A percentile compares a stretch with the other conserved stretches of the same genome.
Conservation (phyloP, 2,888 invertebrate species). For the Drosophila anomalata region DNA sequence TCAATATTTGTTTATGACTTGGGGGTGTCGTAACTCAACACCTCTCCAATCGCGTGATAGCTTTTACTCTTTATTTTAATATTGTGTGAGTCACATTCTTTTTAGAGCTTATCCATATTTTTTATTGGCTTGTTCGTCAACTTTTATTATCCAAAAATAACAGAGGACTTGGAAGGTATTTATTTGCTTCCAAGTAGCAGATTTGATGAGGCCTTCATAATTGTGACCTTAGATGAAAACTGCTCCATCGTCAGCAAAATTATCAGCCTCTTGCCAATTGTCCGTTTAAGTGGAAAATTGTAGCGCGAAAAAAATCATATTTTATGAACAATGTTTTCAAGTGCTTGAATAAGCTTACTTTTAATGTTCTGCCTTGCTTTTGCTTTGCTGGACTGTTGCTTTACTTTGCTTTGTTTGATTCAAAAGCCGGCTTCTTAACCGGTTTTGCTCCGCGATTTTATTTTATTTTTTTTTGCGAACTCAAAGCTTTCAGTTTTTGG, state of each 20-base stretch:
- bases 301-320: conserved; percentile 19
- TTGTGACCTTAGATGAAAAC: conserved; percentile 29
- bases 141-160: background rate
- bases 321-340: conserved; percentile 10
- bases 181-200: background rate
- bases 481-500: conserved; percentile 20
- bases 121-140: background rate
- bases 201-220: conserved; percentile 1
- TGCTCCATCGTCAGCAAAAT: conserved; percentile 16
- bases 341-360: conserved; percentile 32
- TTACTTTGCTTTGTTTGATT: conserved; percentile 24
- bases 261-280: conserved; percentile 30
- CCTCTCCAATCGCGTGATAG: conserved; percentile 16
- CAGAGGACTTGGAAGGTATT: background rate
- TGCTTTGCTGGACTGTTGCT: conserved; percentile 1
- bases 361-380: conserved; percentile 18
- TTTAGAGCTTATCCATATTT: conserved; percentile 5
- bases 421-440: conserved; percentile 35
- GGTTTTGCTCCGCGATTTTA: conserved; percentile 31
- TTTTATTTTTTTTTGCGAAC: conserved; percentile 5
- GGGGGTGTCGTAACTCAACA: conserved; percentile 25
- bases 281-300: conserved; percentile 44
- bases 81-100: conserved; percentile 11
- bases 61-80: background rate
- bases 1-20: conserved; percentile 12